phyloP scores from a whole-genome alignment of 1,140 invertebrate species.

The Metopolophium dirhodum region DNA sequence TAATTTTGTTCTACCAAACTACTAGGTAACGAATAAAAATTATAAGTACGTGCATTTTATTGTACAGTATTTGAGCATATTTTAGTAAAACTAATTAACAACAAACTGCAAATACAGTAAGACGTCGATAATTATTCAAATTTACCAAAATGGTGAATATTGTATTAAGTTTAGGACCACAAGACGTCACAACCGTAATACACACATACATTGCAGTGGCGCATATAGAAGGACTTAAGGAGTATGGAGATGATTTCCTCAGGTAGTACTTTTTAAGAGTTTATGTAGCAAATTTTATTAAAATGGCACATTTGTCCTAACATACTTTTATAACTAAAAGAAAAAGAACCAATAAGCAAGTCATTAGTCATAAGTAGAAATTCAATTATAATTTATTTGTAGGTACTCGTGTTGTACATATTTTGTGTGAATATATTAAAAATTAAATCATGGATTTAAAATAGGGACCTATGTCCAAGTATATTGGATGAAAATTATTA shows the following conservation, averaged over 20 bases:
- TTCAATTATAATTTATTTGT: not conserved
- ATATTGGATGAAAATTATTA: no score
- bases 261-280: not conserved
- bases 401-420: not conserved
- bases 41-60: not conserved
- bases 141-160: not conserved
- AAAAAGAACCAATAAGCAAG: not conserved
- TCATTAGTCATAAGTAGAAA: not conserved
- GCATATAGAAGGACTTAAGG: not conserved
- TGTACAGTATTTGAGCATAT: conserved; percentile 10
- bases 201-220: not conserved
- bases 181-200: no score
- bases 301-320: not conserved
- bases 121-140: not conserved
- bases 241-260: not conserved
- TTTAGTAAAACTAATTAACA: not conserved
- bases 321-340: not conserved
- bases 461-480: not conserved
- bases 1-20: not conserved
- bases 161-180: not conserved
- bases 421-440: not conserved
- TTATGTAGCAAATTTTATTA: not conserved
- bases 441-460: not conserved
- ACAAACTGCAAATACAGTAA: not conserved
- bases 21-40: not conserved